These are phyloP conservation scores for Elephantulus edwardii DNA, from an alignment of 2,113 vertebrate genomes.

Conservation along the genomic window DNA sequence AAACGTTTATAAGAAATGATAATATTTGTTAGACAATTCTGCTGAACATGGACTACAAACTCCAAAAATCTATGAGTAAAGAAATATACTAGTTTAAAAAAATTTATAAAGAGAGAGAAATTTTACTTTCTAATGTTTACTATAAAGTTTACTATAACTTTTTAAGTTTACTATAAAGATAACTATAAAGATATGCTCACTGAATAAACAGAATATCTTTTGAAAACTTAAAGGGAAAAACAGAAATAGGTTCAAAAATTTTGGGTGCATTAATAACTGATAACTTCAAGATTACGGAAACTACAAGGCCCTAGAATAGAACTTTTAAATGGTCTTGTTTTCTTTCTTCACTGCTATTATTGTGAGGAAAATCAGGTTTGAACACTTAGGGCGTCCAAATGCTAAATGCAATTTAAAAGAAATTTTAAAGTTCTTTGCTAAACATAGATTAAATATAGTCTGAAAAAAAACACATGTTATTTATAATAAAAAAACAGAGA, in stretches of 20 bases:
- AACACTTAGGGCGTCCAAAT: background rate
- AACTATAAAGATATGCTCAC: background rate
- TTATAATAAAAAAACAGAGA: conserved; percentile 21
- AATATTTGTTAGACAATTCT: conserved; percentile 17
- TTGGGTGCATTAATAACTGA: background rate
- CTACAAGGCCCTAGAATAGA: background rate
- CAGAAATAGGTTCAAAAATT: background rate
- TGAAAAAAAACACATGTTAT: background rate
- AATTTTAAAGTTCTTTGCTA: conserved; percentile 5
- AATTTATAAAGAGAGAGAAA: conserved; percentile 19
- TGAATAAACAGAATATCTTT: background rate
- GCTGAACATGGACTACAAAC: background rate
- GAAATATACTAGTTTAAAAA: background rate
- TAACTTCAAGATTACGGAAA: background rate
- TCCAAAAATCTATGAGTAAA: background rate
- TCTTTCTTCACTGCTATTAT: background rate
- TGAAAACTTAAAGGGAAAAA: conserved; percentile 25
- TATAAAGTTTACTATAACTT: too few relatives aligned
- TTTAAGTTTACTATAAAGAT: background rate
- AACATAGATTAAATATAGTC: background rate
- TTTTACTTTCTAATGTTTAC: background rate
- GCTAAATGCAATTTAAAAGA: background rate
- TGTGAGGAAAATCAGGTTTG: background rate
- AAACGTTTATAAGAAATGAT: conserved; percentile 5
- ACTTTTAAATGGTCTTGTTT: background rate